These are phyloP conservation scores for Allacma fusca DNA, from an alignment of 2,888 invertebrate genomes.

Conservation along the genomic window DNA sequence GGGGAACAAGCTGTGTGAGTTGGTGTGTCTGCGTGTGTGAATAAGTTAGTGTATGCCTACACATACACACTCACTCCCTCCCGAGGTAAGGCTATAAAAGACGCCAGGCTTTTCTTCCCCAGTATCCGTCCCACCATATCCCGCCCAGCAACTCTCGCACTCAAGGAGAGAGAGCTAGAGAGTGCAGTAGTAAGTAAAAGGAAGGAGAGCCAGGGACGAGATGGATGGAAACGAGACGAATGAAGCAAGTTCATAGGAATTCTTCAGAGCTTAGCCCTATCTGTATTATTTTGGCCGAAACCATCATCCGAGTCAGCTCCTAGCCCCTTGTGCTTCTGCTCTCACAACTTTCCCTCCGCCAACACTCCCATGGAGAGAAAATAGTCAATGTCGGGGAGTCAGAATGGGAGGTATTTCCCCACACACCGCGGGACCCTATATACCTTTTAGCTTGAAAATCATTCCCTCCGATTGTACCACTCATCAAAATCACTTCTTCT, in stretches of 20 bases:
- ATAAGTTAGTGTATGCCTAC: slow-evolving; percentile 31
- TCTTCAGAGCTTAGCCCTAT: slow-evolving; percentile 27
- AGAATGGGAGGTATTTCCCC: background rate
- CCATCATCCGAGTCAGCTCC: background rate
- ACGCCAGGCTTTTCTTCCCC: slow-evolving; percentile 19
- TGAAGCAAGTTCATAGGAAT: slow-evolving; percentile 26
- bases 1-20: slow-evolving; percentile 18
- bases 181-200: background rate
- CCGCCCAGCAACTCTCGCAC: slow-evolving; percentile 17
- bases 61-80: slow-evolving; percentile 5
- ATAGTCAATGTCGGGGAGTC: background rate
- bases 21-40: slow-evolving; percentile 30
- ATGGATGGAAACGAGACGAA: slow-evolving; percentile 13
- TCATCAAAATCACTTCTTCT: slow-evolving; percentile 41
- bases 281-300: slow-evolving; percentile 7
- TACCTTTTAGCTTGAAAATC: background rate
- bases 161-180: background rate
- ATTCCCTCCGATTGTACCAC: slow-evolving; percentile 27
- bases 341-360: background rate
- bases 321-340: background rate
- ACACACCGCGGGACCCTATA: slow-evolving; percentile 5
- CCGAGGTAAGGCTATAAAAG: background rate
- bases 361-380: slow-evolving; percentile 4
- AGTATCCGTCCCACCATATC: slow-evolving; percentile 19
- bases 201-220: background rate